Base-by-base conservation (phyloP, 2,113 vertebrate species). In the Podarcis cretensis region DNA sequence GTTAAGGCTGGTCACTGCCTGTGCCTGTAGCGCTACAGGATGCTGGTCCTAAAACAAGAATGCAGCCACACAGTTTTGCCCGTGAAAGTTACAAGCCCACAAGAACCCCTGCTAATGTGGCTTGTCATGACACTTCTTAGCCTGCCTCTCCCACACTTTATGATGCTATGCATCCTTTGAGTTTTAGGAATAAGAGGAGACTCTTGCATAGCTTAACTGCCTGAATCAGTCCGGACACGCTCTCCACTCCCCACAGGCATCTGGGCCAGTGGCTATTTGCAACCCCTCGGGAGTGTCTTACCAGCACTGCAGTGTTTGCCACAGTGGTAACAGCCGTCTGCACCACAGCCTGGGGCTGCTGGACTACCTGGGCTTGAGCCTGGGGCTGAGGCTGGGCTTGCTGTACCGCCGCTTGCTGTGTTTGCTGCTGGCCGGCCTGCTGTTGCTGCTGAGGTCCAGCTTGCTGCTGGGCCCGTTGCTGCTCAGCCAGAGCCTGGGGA, bases 301-400 rank as follows among this genome's bases (percentile, higher is more conserved):
- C 99, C 98, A 99, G 95, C 83, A 98, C 98, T 13, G 98, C 97
- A 0, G 98, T 97, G 83, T 97, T 98, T 89, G 98, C 97, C 91
- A 98, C 98, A 1, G 98, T 96, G 10, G 98, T 95, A 14, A 97
- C 97, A 25, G 97, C 96, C 0, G 97, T 96, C 94, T 98, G 98
- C 9, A 97, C 96, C 84, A 98, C 98, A 2, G 97, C 95, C 13
- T 97, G 97, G 0, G 96, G 95, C 94, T 97, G 97, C 48, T 95
- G 95, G 85, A 94, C 93, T 75, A 92, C 96, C 92, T 96, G 96
- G 78, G 94, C 90, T 89, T 96, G 96, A 71, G 91, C 20, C 79
- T 96, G 96, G 1, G 95, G 57, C 92, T 96, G 94, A 1, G 97
- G 88, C 75, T 97, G 98, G 91, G 92, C 93, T 94, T 97, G 98